phyloP scores from a whole-genome alignment of 2,797 vertebrate genomes.

The Lepidocolaptes lacrymiger region DNA sequence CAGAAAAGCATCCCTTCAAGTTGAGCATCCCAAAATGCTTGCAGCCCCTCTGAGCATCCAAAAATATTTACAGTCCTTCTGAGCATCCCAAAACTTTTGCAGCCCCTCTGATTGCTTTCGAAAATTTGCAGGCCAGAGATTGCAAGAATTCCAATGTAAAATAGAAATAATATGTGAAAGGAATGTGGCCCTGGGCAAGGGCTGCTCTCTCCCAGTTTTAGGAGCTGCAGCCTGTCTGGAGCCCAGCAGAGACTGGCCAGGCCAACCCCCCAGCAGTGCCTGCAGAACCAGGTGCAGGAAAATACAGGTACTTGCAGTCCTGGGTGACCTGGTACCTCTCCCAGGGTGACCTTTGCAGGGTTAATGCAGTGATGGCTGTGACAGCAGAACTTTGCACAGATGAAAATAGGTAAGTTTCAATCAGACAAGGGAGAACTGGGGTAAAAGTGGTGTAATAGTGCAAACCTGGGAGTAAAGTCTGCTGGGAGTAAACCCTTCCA shows the following conservation, averaged over 20 bases:
- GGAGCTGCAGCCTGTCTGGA: not conserved
- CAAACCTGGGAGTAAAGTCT: not conserved
- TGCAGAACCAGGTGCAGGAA: not conserved
- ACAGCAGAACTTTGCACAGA: not conserved
- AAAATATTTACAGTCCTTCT: not conserved
- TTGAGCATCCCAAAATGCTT: not conserved
- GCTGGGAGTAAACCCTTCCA: not conserved
- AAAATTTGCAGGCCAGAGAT: not conserved
- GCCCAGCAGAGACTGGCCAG: not conserved
- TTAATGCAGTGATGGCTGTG: fast-evolving
- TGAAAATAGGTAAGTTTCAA: not conserved
- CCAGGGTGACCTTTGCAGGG: not conserved
- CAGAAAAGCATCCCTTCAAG: not conserved
- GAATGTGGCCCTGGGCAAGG: conserved; percentile 11
- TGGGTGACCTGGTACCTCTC: not conserved
- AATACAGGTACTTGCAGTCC: fast-evolving
- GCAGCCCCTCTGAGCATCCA: not conserved
- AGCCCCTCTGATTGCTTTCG: not conserved
- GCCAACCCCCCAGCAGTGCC: not conserved
- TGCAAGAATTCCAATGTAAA: not conserved
- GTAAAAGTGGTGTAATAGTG: not conserved
- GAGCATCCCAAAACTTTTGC: not conserved
- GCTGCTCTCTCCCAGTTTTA: not conserved
- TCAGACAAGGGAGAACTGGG: not conserved
- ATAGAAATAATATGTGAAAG: not conserved